Base-by-base conservation (phyloP, 2,113 vertebrate species). In the Gnathonemus longibarbis region DNA sequence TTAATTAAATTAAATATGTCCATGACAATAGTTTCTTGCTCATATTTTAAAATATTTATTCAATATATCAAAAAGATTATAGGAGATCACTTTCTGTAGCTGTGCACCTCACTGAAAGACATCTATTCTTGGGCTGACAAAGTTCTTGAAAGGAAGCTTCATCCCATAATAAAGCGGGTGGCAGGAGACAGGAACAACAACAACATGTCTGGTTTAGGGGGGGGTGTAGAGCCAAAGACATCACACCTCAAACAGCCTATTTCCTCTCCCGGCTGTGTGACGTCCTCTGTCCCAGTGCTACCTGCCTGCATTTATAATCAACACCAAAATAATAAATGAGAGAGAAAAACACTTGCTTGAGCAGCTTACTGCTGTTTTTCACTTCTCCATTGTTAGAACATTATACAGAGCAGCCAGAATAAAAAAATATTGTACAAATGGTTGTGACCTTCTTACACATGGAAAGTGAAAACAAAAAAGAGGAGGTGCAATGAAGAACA, bases 391-490 rank as follows among this genome's bases (percentile, higher is more conserved):
- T 80, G 46, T 70, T 86, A 87, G 35, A 87, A 88, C 66, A 88
- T 88, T 88, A 80, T 45, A 62, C 48, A 88, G 84, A 87, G 48
- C 84, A 50, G 85, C 66, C 85, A 77, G 89, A 84, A 48, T 85
- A 90, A 66, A 90, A 70, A 53, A 53, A 5, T 35, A 77, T 87
- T 88, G 70, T 77, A 90, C 35, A 58, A 77, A 90, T 88, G 86
- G 24, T 77, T 52, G 50, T 90, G 89, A 90, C 89, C 89, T 90
- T 90, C 77, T 52, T 46, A 35, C 13, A 27, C 66, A 27, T 31
- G 42, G 27, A 35, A 21, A 35, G 13, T 45, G 17, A 35, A 87
- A 48, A 45, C 7, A 84, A 84, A 46, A 70, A 45, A 74, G 84
- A 87, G 42, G 35, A 35, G 50, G 83, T 53, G 58, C 21, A 49